phyloP scores from a whole-genome alignment of 2,888 invertebrate species.

The Pseudococcus longispinus region DNA sequence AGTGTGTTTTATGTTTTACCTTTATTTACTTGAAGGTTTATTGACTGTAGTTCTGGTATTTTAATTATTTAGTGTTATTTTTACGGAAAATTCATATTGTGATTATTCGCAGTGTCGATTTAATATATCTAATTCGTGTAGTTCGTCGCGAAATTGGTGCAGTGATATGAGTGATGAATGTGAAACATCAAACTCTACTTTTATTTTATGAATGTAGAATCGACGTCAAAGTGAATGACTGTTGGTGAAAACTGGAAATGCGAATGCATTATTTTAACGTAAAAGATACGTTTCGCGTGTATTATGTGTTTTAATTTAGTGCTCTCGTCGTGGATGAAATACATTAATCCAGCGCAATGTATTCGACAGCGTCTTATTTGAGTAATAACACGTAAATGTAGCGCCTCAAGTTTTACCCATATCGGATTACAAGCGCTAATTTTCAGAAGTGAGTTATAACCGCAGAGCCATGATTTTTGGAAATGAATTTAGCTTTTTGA shows the following conservation, averaged over 20 bases:
- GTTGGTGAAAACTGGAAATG: conserved; percentile 51
- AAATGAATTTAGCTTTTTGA: conserved; percentile 60
- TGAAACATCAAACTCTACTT: neutral
- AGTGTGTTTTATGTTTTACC: conserved; percentile 53
- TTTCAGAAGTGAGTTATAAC: conserved; percentile 42
- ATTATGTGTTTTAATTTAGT: conserved; percentile 27
- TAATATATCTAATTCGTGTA: neutral
- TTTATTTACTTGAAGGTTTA: conserved; percentile 55
- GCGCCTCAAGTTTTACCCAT: conserved; percentile 53
- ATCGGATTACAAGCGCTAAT: conserved; percentile 56
- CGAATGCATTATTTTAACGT: conserved; percentile 36
- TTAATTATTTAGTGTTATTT: conserved; percentile 54
- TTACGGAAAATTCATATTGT: conserved; percentile 33
- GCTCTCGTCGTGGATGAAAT: neutral
- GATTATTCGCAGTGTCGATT: conserved; percentile 41
- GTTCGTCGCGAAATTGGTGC: neutral
- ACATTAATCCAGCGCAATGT: conserved; percentile 9
- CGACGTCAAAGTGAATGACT: conserved; percentile 37
- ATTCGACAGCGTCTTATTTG: conserved; percentile 31
- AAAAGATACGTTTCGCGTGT: conserved; percentile 39
- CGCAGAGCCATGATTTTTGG: conserved; percentile 60
- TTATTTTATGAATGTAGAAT: conserved; percentile 17
- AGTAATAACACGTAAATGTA: conserved; percentile 48
- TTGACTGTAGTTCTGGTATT: conserved; percentile 54
- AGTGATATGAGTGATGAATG: conserved; percentile 26